Base-by-base conservation (phyloP, 2,888 invertebrate genomes). In the Amiota communis region DNA sequence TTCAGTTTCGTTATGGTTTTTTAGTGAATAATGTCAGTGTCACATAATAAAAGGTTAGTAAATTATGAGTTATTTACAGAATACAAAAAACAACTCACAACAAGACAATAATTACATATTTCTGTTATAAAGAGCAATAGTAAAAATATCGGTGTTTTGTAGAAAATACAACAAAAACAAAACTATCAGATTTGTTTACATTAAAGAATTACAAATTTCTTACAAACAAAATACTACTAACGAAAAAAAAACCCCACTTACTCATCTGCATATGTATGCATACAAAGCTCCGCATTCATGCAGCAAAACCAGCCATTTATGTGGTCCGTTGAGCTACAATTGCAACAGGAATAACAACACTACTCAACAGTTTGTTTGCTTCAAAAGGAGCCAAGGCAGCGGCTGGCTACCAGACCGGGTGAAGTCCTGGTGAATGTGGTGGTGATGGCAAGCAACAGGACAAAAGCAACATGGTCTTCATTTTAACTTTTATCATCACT, bases 311-410 rank as follows among this genome's bases (percentile, higher is more conserved):
- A 53, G 47, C 51, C 49, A 68, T 68, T 68, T 68, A 68, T 68
- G 67, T 53, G 67, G 67, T 23, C n/a, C 36, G 36, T 53, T 53
- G 12, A 53, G 53, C 53, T 53, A 36, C 36, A 36, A 36, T 10
- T 12, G 53, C 53, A 53, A 10, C 53, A 53, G 12, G 53, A 2
- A 53, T 12, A 53, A n/a, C 53, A 36, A 36, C 2, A 36, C 6
- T 36, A 78, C 80, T 83, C 83, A 83, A 83, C 83, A 83, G 83
- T 81, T 82, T 81, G 82, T 77, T 76, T 70, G 68, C 65, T 71
- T 72, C 71, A 17, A 46, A 72, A 77, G 77, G 78, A n/a, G n/a
- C 79, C 83, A 82, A 83, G 80, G 79, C 78, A 71, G 74, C 78
- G 71, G 74, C 72, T 73, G 73, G 77, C 82, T 23, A 23, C 23